phyloP scores from a whole-genome alignment of 23 tunicate species.

The Trididemnum nubilum region DNA sequence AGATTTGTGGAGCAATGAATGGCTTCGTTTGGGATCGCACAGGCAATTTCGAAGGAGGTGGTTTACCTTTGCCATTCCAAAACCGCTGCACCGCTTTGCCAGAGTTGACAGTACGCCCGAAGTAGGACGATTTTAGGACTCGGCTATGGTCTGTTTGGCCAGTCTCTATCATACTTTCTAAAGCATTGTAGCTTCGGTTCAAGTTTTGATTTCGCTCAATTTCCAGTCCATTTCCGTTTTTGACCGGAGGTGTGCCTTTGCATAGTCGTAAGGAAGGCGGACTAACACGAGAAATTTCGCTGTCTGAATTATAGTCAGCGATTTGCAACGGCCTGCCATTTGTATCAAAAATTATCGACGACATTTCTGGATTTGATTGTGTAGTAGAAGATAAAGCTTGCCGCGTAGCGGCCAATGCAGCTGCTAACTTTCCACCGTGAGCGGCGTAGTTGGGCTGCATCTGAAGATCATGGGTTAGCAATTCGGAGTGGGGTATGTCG shows the following conservation, averaged over 20 bases:
- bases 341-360: neutral
- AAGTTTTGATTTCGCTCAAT: neutral
- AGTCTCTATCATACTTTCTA: slow-evolving; percentile 6
- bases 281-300: slow-evolving; percentile 10
- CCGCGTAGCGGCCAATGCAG: neutral
- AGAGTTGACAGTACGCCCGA: neutral
- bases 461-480: neutral
- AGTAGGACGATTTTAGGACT: neutral
- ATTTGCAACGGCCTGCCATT: neutral
- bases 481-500: neutral
- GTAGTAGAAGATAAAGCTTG: neutral
- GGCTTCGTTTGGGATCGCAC: slow-evolving; percentile 31
- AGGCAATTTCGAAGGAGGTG: slow-evolving; percentile 33
- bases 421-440: neutral
- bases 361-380: slow-evolving; percentile 24
- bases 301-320: slow-evolving; percentile 22
- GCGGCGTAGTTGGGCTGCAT: slow-evolving; percentile 2
- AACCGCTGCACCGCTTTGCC: neutral
- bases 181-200: neutral
- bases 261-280: slow-evolving; percentile 24
- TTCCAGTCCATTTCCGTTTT: neutral
- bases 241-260: slow-evolving; percentile 4
- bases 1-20: slow-evolving; percentile 63
- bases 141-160: slow-evolving; percentile 1
- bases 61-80: neutral